A percentile compares a stretch with the other conserved stretches of the same genome.
These are phyloP conservation scores for Brachionus manjavacas DNA, from an alignment of 1,140 invertebrate species.

Conservation along the genomic window DNA sequence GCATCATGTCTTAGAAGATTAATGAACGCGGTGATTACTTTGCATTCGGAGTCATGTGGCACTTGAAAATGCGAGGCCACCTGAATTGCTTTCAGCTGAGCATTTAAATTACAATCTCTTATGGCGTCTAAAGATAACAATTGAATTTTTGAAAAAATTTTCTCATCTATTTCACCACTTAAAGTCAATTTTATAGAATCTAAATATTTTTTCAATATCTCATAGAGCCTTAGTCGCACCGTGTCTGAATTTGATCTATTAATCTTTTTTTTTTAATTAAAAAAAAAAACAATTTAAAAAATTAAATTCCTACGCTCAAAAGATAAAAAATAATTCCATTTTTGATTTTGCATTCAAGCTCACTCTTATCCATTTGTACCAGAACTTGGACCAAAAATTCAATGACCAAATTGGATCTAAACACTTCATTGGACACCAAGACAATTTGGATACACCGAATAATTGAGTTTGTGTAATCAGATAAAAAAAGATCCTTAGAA, in stretches of 20 bases:
- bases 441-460: not conserved
- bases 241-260: slow-evolving; percentile 5
- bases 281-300: not conserved
- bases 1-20: not conserved
- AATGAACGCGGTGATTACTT: slow-evolving; percentile 13
- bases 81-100: not conserved
- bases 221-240: not conserved
- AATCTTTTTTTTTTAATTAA: not conserved
- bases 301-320: not conserved
- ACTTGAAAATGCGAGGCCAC: not conserved
- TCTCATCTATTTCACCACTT: slow-evolving; percentile 32
- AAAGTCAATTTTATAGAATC: not conserved
- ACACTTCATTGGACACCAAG: not conserved
- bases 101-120: slow-evolving; percentile 1
- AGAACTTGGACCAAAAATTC: not conserved
- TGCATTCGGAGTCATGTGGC: not conserved
- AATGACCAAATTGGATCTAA: not conserved
- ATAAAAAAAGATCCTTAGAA: not conserved
- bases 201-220: slow-evolving; percentile 14
- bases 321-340: not conserved
- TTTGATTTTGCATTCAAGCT: not conserved
- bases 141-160: slow-evolving; percentile 16
- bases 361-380: not conserved
- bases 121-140: not conserved
- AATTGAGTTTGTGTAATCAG: not conserved